Conservation (phyloP, 2,113 vertebrate genomes). For the Anolis sagrei region DNA sequence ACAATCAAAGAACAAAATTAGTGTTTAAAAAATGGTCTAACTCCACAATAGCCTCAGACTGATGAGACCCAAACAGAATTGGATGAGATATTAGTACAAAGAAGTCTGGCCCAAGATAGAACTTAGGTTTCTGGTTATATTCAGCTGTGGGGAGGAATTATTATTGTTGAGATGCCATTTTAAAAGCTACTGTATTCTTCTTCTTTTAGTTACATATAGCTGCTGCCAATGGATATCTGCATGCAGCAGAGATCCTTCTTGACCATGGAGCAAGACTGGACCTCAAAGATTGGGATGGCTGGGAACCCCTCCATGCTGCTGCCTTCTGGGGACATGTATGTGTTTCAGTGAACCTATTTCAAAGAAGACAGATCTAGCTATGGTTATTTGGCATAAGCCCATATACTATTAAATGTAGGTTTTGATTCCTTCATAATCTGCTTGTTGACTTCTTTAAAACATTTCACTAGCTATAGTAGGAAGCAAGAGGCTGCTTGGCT, state of each 20-base stretch:
- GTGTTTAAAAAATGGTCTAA: not conserved
- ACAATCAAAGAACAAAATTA: not conserved
- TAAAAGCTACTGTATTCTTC: not conserved
- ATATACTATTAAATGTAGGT: too few species aligned
- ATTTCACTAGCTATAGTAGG: not conserved
- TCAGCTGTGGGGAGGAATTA: not conserved
- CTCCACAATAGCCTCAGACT: not conserved
- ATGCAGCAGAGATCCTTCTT: slow-evolving; percentile 91
- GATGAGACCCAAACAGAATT: not conserved
- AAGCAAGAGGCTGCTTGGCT: not conserved
- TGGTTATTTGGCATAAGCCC: not conserved
- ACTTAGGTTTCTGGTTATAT: not conserved
- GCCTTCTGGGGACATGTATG: slow-evolving; percentile 97
- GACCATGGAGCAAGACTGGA: slow-evolving; percentile 91
- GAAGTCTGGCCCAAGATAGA: not conserved
- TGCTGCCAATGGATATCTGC: slow-evolving; percentile 93
- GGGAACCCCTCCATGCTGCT: slow-evolving; percentile 96
- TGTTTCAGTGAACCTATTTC: slow-evolving; percentile 2
- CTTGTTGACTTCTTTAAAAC: not conserved
- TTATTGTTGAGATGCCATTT: not conserved
- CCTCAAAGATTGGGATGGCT: slow-evolving; percentile 90
- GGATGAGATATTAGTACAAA: not conserved
- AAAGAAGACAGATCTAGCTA: not conserved
- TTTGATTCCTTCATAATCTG: not conserved
- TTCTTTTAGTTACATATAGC: slow-evolving; percentile 89